Evolutionary conservation across 2,888 invertebrate species (phyloP), one percentile per base, ranked within the genome.

Genomic region (Tachina lurida): DNA sequence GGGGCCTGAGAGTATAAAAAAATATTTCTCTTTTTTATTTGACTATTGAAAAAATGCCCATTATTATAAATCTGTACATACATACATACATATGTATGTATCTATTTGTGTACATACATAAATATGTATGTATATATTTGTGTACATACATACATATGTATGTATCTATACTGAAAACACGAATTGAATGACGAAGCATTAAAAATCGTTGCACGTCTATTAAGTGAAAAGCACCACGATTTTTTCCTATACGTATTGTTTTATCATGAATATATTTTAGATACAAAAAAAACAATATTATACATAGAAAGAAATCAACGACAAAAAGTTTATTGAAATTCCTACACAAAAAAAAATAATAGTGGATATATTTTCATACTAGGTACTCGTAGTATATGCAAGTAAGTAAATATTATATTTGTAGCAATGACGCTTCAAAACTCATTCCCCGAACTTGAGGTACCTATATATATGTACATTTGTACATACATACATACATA

Each of bases 161-260:
- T n/a, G n/a, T n/a, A n/a, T n/a, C n/a, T n/a, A n/a, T 73, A 39
- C 7, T 43, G n/a, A 12, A 54, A 17, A 52, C 17, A 62, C 78
- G 58, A 70, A 52, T 3, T 62, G 7, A 62, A 68, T 68, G 19
- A 49, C 49, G 68, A 73, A 65, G 47, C 56, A 80, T 80, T 80
- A 58, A 74, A 78, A 80, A 80, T 67, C 73, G 73, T 58, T 41
- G 80, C 80, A 80, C 73, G 80, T 80, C 80, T 49, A 7, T 5
- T 31, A 58, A 73, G 67, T 58, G 63, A 73, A 67, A 65, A 58
- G 43, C 39, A 56, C 54, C 71, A 73, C 73, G 80, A 80, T 80
- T 73, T 73, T 70, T 58, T 73, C 80, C 58, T 67, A 80, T 80
- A 67, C 15, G 49, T 67, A 80, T 41, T 65, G 22, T 31, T 65